Conservation (phyloP, 2,113 vertebrate genomes). For the Neodontobutis hainanensis region DNA sequence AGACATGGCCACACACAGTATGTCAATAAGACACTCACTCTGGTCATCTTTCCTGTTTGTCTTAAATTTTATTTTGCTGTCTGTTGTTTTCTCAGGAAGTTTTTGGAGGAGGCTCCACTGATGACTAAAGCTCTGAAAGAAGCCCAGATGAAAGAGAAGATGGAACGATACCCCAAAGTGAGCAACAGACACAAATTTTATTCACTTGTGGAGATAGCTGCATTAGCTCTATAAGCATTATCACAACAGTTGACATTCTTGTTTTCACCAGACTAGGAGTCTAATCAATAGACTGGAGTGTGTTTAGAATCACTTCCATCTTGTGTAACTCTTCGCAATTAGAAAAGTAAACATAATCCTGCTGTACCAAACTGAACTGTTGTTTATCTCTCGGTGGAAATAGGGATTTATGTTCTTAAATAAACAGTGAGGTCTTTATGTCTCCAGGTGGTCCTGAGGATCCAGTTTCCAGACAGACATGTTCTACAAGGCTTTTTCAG, state of each 20-base stretch:
- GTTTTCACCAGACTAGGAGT: too few species aligned
- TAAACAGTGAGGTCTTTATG: neutral
- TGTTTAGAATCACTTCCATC: too few species aligned
- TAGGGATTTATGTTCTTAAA: neutral
- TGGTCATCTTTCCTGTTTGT: slow-evolving; percentile 2
- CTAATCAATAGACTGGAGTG: too few species aligned
- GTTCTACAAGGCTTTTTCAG: slow-evolving; percentile 92
- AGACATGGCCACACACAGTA: slow-evolving; percentile 37
- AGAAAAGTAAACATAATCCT: neutral
- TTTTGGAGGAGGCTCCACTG: slow-evolving; percentile 89
- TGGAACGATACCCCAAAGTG: slow-evolving; percentile 92
- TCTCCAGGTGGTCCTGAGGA: slow-evolving; percentile 87
- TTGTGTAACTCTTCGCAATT: too few species aligned
- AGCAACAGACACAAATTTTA: slow-evolving; percentile 10
- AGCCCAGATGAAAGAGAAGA: slow-evolving; percentile 86
- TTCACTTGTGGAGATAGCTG: too few species aligned
- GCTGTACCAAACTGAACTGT: neutral
- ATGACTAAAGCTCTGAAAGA: slow-evolving; percentile 87
- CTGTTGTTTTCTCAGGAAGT: slow-evolving; percentile 77
- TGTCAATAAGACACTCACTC: slow-evolving; percentile 6
- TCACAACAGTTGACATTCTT: too few species aligned
- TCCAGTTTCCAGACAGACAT: slow-evolving; percentile 91
- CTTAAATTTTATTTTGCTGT: neutral
- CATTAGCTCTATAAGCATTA: too few species aligned
- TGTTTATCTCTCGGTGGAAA: neutral